Percentiles rank a stretch among this genome's conserved stretches.
Conservation (phyloP, 2,113 vertebrate genomes). For the Prunella himalayana region DNA sequence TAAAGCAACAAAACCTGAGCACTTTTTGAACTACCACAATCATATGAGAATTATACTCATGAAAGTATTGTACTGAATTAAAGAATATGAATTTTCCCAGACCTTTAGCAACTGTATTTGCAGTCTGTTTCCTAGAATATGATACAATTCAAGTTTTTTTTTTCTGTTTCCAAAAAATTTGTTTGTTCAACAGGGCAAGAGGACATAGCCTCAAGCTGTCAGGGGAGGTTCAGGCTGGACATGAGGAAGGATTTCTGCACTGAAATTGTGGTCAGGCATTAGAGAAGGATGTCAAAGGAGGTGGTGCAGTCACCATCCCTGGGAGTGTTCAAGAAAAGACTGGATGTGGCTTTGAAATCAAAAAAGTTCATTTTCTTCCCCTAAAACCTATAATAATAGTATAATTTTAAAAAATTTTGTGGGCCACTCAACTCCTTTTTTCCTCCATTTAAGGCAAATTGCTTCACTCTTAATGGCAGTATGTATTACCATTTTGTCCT, state of each 20-base stretch:
- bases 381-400: neutral
- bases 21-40: neutral
- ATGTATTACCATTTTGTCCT: neutral
- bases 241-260: neutral
- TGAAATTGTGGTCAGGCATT: neutral
- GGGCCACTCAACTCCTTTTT: rapidly evolving
- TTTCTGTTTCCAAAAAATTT: neutral
- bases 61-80: neutral
- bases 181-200: neutral
- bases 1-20: neutral
- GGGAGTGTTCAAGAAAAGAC: neutral
- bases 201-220: neutral
- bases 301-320: rapidly evolving
- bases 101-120: neutral
- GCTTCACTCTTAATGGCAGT: neutral
- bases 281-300: neutral
- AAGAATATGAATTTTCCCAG: neutral
- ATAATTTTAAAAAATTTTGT: neutral
- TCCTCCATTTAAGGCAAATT: neutral
- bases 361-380: neutral
- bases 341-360: rapidly evolving
- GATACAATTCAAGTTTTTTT: neutral
- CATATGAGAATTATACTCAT: neutral
- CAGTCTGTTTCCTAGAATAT: neutral
- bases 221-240: neutral